Percentiles rank a stretch among this genome's conserved stretches.
These are phyloP conservation scores for Nicator chloris DNA, from an alignment of 2,113 vertebrate genomes.

Conservation along the genomic window DNA sequence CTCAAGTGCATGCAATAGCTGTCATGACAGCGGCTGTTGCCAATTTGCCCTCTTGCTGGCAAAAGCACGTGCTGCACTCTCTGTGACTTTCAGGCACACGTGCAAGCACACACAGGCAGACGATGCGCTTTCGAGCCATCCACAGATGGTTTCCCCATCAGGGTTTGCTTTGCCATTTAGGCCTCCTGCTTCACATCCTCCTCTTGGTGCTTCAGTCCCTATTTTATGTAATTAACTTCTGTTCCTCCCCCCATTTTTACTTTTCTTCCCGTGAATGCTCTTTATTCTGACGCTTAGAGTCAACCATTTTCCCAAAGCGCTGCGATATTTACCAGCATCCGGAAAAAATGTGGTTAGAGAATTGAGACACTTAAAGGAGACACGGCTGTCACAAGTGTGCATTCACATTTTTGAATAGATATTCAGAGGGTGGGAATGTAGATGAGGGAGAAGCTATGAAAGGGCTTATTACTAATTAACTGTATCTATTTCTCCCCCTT, in stretches of 20 bases:
- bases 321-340: slow-evolving; percentile 43
- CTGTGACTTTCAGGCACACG: background rate
- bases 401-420: slow-evolving; percentile 57
- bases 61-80: background rate
- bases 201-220: background rate
- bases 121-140: background rate
- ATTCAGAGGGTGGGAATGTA: slow-evolving; percentile 37
- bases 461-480: slow-evolving; percentile 58
- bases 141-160: background rate
- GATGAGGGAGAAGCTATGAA: slow-evolving; percentile 46
- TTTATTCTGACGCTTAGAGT: background rate
- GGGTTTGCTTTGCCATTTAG: slow-evolving; percentile 48
- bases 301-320: slow-evolving; percentile 13
- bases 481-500: slow-evolving; percentile 6
- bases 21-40: background rate
- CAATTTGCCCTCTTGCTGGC: background rate
- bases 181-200: slow-evolving; percentile 14
- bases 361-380: slow-evolving; percentile 56
- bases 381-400: slow-evolving; percentile 2
- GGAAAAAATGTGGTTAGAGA: slow-evolving; percentile 50
- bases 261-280: background rate
- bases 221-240: slow-evolving; percentile 29
- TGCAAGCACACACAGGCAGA: background rate
- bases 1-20: background rate
- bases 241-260: background rate